Base-by-base conservation (phyloP, 1,140 invertebrate genomes). In the Pogonognathellus flavescens region DNA sequence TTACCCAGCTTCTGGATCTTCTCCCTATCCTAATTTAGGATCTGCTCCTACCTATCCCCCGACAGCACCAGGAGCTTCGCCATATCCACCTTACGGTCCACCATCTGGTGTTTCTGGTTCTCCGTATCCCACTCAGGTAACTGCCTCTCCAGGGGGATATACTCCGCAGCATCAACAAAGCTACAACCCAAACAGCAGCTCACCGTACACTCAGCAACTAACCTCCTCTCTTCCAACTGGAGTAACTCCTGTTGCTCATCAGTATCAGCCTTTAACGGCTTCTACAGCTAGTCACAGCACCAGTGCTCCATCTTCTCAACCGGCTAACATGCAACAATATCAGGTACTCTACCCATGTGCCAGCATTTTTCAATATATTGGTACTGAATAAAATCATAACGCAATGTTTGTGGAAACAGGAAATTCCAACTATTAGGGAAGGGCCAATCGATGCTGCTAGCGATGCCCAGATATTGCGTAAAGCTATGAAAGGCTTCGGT, bases 401-500 rank as follows among this genome's bases (percentile, higher is more conserved):
- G 20, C 49, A 87, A 82, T 89, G 80, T 86, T 85, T 70, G 66
- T 16, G 70, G 9, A 16, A 82, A 20, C 59, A 86, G 86, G 85
- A 88, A 83, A 80, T 66, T 57, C 87, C 87, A 0, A 88, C 87
- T n/a, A 82, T 88, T 31, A 8, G 22, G 5, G 76, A 80, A 5
- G 83, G 50, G 8, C 80, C 41, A n/a, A 59, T 70, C 76, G 92
- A 96, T 91, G 91, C 95, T 0, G 92, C 93, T 60, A 91, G 91
- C 60, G 96, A 97, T 93, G 96, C 96, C 0, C 94, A 95, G 91
- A 92, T 92, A 9, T 91, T 98, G 16, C 92, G 95, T 60, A 95
- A 96, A 89, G 96, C 96, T 13, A 97, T 97, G 95, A 95, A 96
- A 91, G 95, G 92, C 72, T 94, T 95, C 87, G 95, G 96, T 25